Conservation (phyloP, 2,797 vertebrate species). For the Lagorchestes hirsutus region DNA sequence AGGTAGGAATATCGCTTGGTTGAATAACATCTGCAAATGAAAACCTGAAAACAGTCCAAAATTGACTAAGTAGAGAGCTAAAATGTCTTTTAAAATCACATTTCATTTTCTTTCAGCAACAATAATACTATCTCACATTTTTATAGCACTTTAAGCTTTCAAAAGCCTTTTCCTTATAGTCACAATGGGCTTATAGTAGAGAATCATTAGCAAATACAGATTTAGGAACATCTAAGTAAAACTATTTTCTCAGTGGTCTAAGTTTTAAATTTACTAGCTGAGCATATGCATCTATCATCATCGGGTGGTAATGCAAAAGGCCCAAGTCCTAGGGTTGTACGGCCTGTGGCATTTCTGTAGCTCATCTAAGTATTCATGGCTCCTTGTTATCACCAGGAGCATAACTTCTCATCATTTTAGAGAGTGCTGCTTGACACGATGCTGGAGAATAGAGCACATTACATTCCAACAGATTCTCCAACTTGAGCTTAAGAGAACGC, state of each 20-base stretch:
- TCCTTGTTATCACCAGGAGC: background rate
- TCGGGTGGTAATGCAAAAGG: background rate
- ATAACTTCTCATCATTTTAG: background rate
- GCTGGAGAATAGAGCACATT: background rate
- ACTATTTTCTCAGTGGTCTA: background rate
- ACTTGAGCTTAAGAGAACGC: background rate
- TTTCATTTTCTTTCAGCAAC: background rate
- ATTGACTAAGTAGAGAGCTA: background rate
- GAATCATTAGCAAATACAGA: background rate
- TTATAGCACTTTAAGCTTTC: background rate
- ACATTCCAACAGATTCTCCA: background rate
- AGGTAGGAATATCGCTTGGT: background rate
- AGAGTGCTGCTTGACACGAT: background rate
- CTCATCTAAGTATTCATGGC: background rate
- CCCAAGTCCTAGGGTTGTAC: background rate
- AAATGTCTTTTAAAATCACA: background rate
- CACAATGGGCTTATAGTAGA: background rate
- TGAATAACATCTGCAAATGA: background rate
- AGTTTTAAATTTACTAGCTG: background rate
- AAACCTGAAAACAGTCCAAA: background rate
- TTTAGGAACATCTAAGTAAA: background rate
- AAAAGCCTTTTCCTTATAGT: background rate
- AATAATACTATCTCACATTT: background rate
- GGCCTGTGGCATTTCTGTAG: background rate
- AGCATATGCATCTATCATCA: background rate